Evolutionary conservation across 2,888 invertebrate species (phyloP).

Genomic region (Lymantria dispar): DNA sequence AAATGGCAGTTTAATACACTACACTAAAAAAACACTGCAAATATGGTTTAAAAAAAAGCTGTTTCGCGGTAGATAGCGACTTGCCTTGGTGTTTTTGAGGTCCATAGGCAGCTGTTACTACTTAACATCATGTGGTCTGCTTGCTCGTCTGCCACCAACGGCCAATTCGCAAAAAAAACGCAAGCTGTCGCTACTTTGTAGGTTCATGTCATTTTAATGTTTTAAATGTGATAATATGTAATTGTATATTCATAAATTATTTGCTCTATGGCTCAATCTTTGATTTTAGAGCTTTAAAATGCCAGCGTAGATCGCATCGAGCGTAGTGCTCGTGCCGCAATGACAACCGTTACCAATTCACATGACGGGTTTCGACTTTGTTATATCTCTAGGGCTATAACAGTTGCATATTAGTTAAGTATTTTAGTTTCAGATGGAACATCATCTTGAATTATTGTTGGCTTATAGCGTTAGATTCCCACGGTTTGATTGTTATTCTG

Average conservation of each 20-base stretch:
- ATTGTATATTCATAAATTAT: conserved; percentile 32
- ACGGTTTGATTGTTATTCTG: conserved; percentile 75
- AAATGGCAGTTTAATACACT: too few relatives aligned
- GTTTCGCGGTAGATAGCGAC: too few relatives aligned
- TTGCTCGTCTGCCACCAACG: too few relatives aligned
- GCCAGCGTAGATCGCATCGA: conserved; percentile 40
- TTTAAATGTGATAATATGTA: too few relatives aligned
- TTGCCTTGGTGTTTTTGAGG: too few relatives aligned
- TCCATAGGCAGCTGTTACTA: too few relatives aligned
- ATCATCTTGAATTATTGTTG: conserved; percentile 63
- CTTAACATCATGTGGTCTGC: too few relatives aligned
- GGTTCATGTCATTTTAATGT: too few relatives aligned
- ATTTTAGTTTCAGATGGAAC: conserved; percentile 48
- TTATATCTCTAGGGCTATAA: conserved; percentile 36
- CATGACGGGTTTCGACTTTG: conserved; percentile 42
- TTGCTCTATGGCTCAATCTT: conserved; percentile 39
- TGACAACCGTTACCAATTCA: conserved; percentile 63
- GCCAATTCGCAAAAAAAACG: too few relatives aligned
- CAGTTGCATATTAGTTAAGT: conserved; percentile 36
- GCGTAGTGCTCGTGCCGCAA: conserved; percentile 50
- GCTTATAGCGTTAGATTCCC: conserved; percentile 64
- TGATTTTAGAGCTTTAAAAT: conserved; percentile 45
- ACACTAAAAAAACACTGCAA: too few relatives aligned
- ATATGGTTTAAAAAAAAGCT: too few relatives aligned
- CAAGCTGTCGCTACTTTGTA: too few relatives aligned